Conservation (phyloP, 2,113 vertebrate species). For the Sprattus sprattus region DNA sequence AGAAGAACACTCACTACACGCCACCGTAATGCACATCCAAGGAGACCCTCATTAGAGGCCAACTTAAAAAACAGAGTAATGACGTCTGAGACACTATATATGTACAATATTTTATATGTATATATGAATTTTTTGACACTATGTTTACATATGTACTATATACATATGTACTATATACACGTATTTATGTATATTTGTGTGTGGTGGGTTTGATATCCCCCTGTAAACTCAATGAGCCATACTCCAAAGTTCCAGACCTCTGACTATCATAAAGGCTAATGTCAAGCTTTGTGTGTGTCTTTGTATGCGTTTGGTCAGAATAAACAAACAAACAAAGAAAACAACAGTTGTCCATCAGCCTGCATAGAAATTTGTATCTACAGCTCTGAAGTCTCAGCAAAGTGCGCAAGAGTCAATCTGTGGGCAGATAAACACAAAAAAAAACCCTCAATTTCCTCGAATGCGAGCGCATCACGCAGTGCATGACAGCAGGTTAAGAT, state of each 20-base stretch:
- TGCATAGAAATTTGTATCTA: not conserved
- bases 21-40: too few species aligned
- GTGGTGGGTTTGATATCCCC: not conserved
- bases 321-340: too few species aligned
- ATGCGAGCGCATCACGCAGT: not conserved
- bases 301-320: too few species aligned
- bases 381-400: not conserved
- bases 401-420: not conserved
- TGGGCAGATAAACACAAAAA: not conserved
- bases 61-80: not conserved
- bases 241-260: too few species aligned
- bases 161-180: not conserved
- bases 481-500: not conserved
- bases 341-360: too few species aligned
- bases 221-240: not conserved
- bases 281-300: too few species aligned
- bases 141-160: too few species aligned
- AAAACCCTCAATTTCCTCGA: not conserved
- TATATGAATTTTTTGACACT: too few species aligned
- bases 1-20: too few species aligned
- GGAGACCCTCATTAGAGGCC: not conserved
- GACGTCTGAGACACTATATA: not conserved
- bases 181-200: too few species aligned
- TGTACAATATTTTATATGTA: too few species aligned
- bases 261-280: too few species aligned